Evolutionary conservation across 2,113 vertebrate species (phyloP).

Genomic region (Onychostruthus taczanowskii): DNA sequence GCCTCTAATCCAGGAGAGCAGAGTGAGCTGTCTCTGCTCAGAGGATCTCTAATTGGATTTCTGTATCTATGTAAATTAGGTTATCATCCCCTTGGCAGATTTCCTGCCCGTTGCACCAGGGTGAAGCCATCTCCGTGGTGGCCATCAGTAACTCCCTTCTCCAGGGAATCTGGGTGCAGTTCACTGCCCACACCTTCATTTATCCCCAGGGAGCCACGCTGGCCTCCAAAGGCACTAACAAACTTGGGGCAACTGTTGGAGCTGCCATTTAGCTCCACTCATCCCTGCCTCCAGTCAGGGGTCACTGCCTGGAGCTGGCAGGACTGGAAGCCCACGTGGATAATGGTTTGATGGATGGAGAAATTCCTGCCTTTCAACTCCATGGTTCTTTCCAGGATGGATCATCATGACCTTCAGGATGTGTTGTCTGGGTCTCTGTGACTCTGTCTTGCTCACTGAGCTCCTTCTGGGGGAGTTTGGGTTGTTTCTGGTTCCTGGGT

Average conservation of each 20-base stretch:
- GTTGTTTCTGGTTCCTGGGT: background rate
- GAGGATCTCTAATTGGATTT: constrained; percentile 53
- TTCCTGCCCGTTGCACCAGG: constrained; percentile 17
- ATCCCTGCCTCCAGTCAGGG: background rate
- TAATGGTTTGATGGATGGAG: background rate
- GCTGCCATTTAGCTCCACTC: background rate
- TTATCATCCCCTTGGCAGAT: constrained; percentile 42
- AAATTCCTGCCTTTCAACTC: background rate
- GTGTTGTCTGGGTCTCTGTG: background rate
- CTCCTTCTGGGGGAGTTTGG: background rate
- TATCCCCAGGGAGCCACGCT: background rate
- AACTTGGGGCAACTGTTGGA: background rate
- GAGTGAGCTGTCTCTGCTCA: constrained; percentile 47
- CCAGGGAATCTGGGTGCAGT: background rate
- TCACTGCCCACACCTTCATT: background rate
- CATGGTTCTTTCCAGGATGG: background rate
- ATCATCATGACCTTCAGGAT: background rate
- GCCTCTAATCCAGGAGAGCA: constrained; percentile 8
- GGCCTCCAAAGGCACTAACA: background rate
- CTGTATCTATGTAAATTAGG: constrained; percentile 55
- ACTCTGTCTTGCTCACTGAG: background rate
- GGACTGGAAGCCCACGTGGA: background rate
- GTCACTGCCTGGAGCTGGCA: background rate
- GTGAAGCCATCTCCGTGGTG: background rate
- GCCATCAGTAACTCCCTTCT: background rate